These are phyloP conservation scores for Amiota mariae DNA, from an alignment of 2,888 invertebrate genomes.

Conservation along the genomic window DNA sequence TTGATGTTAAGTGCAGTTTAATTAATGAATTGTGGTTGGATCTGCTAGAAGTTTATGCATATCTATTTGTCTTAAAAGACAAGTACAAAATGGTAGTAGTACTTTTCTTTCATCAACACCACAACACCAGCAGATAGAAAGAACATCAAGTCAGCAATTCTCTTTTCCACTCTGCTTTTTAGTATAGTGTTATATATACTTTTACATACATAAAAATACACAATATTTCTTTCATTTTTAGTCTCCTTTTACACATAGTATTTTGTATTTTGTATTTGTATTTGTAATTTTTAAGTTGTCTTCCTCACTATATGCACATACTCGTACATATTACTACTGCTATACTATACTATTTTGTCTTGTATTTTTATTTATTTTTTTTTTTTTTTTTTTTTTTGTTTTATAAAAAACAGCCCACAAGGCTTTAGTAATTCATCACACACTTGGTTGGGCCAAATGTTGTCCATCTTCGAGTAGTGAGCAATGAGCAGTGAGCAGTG, in stretches of 20 bases:
- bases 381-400: too few species aligned
- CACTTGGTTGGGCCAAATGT: conserved; percentile 31
- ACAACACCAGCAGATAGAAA: neutral
- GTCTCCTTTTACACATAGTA: neutral
- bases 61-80: neutral
- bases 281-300: too few species aligned
- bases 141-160: too few species aligned
- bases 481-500: conserved; percentile 9
- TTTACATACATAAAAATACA: neutral
- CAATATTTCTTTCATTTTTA: neutral
- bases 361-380: neutral
- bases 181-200: too few species aligned
- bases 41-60: neutral
- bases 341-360: neutral
- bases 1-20: conserved; percentile 72
- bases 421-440: conserved; percentile 51
- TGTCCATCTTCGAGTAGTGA: conserved; percentile 37
- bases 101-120: neutral
- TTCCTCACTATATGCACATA: too few species aligned
- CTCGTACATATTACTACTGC: too few species aligned
- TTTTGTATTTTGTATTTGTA: too few species aligned
- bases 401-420: conserved; percentile 38
- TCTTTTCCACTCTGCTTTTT: too few species aligned
- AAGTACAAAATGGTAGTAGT: neutral
- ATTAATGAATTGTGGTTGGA: conserved; percentile 68